Percentiles rank a stretch among this genome's conserved stretches.
Evolutionary conservation across 1,140 invertebrate genomes (phyloP).

Genomic region (Samia ricini): DNA sequence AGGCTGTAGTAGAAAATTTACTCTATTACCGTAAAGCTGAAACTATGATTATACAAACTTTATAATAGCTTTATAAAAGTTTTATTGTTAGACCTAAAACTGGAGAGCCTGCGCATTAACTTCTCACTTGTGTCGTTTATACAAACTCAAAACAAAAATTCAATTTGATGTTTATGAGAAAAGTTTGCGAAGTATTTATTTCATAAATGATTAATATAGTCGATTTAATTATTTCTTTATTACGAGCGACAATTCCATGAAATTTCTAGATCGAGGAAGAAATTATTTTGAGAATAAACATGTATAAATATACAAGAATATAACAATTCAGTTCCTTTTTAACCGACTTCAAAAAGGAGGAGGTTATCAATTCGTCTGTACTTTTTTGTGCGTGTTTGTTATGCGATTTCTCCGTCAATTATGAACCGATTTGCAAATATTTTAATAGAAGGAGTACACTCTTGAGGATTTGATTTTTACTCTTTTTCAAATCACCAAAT

Average conservation of each 20-base stretch:
- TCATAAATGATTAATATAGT: neutral
- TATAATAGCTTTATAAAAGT: conserved; percentile 1
- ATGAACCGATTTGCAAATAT: too few relatives aligned
- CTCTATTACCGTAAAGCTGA: neutral
- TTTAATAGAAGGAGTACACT: too few relatives aligned
- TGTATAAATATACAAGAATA: too few relatives aligned
- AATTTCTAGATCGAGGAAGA: too few relatives aligned
- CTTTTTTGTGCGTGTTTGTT: too few relatives aligned
- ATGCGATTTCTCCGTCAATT: too few relatives aligned
- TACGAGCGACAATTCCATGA: neutral
- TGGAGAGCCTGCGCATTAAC: neutral
- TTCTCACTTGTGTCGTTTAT: neutral
- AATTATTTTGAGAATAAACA: too few relatives aligned
- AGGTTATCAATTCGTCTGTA: too few relatives aligned
- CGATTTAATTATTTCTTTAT: neutral
- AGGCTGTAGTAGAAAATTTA: neutral
- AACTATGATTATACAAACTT: neutral
- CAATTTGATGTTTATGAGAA: neutral
- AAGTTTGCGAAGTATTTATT: neutral
- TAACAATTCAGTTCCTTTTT: too few relatives aligned
- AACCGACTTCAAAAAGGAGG: too few relatives aligned
- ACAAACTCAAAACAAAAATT: neutral
- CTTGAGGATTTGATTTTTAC: too few relatives aligned
- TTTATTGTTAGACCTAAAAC: conserved; percentile 3
- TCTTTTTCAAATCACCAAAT: too few relatives aligned